Evolutionary conservation across 2,888 invertebrate species (phyloP), one percentile per base, ranked within the genome.

Genomic region (Drosophila birchii): DNA sequence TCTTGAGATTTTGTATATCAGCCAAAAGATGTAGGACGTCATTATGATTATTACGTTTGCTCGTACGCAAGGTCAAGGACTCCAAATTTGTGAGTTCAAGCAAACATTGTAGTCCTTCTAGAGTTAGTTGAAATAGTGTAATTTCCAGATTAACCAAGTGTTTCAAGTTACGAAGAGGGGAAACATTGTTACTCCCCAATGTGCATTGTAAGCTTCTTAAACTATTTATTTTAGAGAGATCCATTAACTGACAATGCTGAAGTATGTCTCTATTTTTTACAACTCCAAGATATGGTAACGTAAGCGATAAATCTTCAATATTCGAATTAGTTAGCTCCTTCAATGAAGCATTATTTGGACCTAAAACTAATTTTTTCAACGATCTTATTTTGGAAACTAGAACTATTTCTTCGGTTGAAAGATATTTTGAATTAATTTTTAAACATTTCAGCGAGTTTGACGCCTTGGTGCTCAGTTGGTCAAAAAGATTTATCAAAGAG

Each of bases 401-500:
- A n/a, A 26, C 3, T n/a, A 45, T 5, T 11, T 45, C 45, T 9
- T 29, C 45, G 6, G 11, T n/a, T 6, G 26, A 26, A n/a, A 45
- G 9, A 26, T 11, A 0, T 5, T 5, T 2, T 9, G n/a, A 5
- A 0, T 9, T 2, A 3, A 45, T n/a, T n/a, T n/a, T 0, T 11
- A 45, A 11, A 3, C 26, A 45, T n/a, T 45, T n/a, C 9, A 45
- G 16, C 8, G 45, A 45, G 4, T 26, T 0, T 0, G 45, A 16
- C 5, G 1, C 45, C 23, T 16, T 16, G 0, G 8, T 45, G 0
- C 16, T 26, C 26, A 45, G 16, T 45, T 26, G 23, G 16, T 26
- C 16, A 16, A 45, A n/a, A 16, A 45, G 45, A 26, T 45, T 16
- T 26, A 45, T 5, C 16, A 45, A 16, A 26, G 45, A 45, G 16